phyloP scores from a whole-genome alignment of 2,797 vertebrate species.

The Rhodeus uyekii region DNA sequence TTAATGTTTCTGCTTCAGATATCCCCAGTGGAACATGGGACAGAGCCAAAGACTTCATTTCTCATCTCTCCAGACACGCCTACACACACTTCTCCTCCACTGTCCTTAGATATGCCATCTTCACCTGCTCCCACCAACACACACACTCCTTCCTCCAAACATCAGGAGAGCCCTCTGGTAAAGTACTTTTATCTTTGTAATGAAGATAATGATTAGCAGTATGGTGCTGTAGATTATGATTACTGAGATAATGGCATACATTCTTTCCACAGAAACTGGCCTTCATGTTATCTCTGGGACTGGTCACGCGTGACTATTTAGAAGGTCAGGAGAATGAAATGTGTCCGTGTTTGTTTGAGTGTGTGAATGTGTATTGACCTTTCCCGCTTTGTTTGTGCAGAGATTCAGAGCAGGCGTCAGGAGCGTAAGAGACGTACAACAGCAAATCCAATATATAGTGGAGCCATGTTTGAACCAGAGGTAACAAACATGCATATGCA shows the following conservation, averaged over 20 bases:
- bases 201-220: conserved; percentile 4
- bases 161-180: conserved; percentile 88
- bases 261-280: conserved; percentile 84
- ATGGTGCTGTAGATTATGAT: conserved; percentile 15
- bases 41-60: conserved; percentile 81
- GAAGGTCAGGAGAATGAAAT: conserved; percentile 77
- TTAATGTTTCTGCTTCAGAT: conserved; percentile 39
- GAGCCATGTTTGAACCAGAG: conserved; percentile 88
- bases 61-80: conserved; percentile 59
- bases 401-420: conserved; percentile 91
- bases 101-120: conserved; percentile 18
- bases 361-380: conserved; percentile 20
- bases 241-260: not conserved
- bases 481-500: conserved; percentile 63
- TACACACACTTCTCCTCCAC: conserved; percentile 37
- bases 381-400: conserved; percentile 65
- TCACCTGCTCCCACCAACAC: conserved; percentile 68
- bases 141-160: conserved; percentile 79
- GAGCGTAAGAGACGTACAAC: conserved; percentile 89
- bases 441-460: conserved; percentile 88
- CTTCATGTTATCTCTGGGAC: conserved; percentile 89
- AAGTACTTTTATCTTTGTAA: conserved; percentile 7
- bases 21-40: conserved; percentile 68
- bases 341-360: not conserved
- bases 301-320: conserved; percentile 89